Conservation (phyloP, 2,797 vertebrate genomes). For the Acanthopagrus latus region DNA sequence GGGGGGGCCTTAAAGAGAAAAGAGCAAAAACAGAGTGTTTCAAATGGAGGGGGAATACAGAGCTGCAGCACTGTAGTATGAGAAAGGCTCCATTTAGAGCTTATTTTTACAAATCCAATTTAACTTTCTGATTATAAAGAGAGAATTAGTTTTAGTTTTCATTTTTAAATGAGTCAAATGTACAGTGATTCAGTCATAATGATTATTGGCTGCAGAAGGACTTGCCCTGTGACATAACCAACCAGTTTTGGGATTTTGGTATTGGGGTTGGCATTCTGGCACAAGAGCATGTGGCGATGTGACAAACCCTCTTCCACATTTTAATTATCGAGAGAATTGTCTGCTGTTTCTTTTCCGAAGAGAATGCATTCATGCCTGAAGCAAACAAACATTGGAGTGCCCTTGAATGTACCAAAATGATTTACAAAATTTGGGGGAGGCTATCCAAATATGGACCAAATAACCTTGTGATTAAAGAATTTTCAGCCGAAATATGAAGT, state of each 20-base stretch:
- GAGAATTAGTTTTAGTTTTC: background rate
- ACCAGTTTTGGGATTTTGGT: background rate
- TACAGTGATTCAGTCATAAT: background rate
- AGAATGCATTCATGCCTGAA: background rate
- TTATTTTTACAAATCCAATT: background rate
- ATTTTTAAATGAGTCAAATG: background rate
- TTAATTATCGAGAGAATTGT: background rate
- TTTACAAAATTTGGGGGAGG: background rate
- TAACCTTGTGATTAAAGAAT: conserved; percentile 7
- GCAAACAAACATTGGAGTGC: background rate
- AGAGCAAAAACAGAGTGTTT: too few relatives aligned
- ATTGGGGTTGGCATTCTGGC: background rate
- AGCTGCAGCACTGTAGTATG: too few relatives aligned
- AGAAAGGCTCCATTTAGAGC: background rate
- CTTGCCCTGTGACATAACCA: conserved; percentile 11
- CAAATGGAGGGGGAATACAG: too few relatives aligned
- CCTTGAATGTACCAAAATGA: background rate
- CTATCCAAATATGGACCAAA: conserved; percentile 10
- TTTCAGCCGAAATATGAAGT: conserved; percentile 11
- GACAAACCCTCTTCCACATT: background rate
- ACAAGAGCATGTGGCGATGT: background rate
- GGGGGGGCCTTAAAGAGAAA: too few relatives aligned
- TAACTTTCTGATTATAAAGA: background rate
- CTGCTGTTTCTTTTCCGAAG: background rate
- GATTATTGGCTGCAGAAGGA: conserved; percentile 4